Evolutionary conservation across 2,113 vertebrate genomes (phyloP), one percentile per base, ranked within the genome.

Genomic region (Copsychus sechellarum): DNA sequence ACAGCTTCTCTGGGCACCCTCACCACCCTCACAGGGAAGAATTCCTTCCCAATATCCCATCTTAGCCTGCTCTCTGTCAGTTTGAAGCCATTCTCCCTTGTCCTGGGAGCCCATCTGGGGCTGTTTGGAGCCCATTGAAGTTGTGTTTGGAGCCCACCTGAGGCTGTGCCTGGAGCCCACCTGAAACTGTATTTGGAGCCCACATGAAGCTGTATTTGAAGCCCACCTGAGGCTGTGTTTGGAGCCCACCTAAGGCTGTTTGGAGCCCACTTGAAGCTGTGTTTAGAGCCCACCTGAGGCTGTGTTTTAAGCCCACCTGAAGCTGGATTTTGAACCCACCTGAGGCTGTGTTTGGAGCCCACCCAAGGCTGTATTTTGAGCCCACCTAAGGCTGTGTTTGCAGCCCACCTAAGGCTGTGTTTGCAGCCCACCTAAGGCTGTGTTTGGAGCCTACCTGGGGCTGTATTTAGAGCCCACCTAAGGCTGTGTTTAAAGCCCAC

Each of bases 401-500:
- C 9, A n/a, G 16, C 62, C 22, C 40, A 45, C 15, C 5, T 2
- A 2, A 23, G 8, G 20, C 54, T 22, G 31, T 57, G 5, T 58
- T 16, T 58, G 14, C 1, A 36, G n/a, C n/a, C n/a, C 14, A 16
- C 9, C 22, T 9, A 5, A 14, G 2, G 21, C 40, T 2, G 22
- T 24, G 10, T 60, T 26, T 36, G 15, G 4, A 58, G 21, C 56
- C 22, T 22, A 9, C 21, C 5, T 12, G 7, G 14, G 9, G 33
- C 56, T 23, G 33, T 23, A 9, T 57, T 23, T 57, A 6, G 13
- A 58, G 56, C 56, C 14, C 22, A 58, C 4, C 14, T 4, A 5
- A 11, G 9, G n/a, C 56, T 16, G 22, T 34, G 9, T 58, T 16
- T 58, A 6, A 4, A 24, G 57, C 38, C 5, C 13, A 11, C 13